Base-by-base conservation (phyloP, 2,797 vertebrate species). In the Ispidina lecontei region DNA sequence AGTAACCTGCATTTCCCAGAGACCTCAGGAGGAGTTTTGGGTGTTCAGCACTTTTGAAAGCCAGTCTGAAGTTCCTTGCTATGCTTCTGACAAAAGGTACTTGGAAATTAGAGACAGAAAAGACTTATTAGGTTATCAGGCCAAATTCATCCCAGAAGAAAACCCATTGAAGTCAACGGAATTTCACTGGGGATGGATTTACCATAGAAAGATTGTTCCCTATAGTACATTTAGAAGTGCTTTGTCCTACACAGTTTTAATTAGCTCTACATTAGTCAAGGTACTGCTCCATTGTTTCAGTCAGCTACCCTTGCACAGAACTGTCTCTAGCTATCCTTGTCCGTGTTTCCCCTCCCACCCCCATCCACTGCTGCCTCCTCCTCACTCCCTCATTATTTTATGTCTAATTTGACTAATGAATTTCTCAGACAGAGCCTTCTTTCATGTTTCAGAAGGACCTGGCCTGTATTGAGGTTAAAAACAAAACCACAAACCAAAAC, bases 211-310 rank as follows among this genome's bases (percentile, higher is more conserved):
- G 84, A 95, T 94, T 81, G 75, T 46, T 94, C 93, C 94, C 84
- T 46, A 22, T 13, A 90, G 91, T 85, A 59, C 87, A 91, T 91
- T 94, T 96, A 78, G 72, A 82, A 94, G 31, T 80, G 71, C 75
- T 94, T 96, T 95, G 78, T 94, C 94, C 94, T 89, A 77, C 90
- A 62, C 65, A 70, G 81, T 85, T 94, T 90, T 94, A 96, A 96
- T 96, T 93, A 95, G 90, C 41, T 93, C 78, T 77, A 68, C 86
- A 91, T 96, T 91, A 96, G 90, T 94, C 90, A 91, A 93, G 81
- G 94, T 87, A 87, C 84, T 65, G 39, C 94, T 87, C 80, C 28
- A 74, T 80, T 93, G 91, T 94, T 93, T 85, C 91, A 83, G 60
- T 60, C 67, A 60, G 35, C 69, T 89, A 63, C 52, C 31, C 75